Evolutionary conservation across 1,140 invertebrate species (phyloP).

Genomic region (Brachionus sp.): DNA sequence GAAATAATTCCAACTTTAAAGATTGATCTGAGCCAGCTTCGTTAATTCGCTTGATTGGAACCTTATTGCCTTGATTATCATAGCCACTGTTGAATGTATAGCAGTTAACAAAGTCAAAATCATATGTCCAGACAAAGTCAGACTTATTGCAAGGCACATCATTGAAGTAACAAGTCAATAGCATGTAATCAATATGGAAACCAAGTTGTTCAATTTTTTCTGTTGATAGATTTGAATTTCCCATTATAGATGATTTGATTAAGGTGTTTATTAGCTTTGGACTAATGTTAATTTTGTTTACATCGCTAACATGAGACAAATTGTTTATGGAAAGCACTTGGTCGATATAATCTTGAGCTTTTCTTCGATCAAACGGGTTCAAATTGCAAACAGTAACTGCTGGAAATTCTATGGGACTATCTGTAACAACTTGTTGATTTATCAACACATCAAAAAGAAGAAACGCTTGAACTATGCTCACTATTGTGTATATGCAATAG

Average conservation of each 20-base stretch:
- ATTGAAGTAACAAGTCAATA: slow-evolving; percentile 46
- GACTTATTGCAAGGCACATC: slow-evolving; percentile 43
- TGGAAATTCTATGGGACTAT: slow-evolving; percentile 53
- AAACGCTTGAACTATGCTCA: neutral
- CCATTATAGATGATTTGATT: slow-evolving; percentile 28
- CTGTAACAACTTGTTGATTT: slow-evolving; percentile 24
- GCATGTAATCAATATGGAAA: slow-evolving; percentile 42
- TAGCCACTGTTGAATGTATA: slow-evolving; percentile 47
- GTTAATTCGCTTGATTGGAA: slow-evolving; percentile 30
- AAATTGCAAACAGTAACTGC: slow-evolving; percentile 59
- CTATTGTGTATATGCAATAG: slow-evolving; percentile 35
- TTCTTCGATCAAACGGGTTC: slow-evolving; percentile 51
- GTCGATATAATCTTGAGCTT: slow-evolving; percentile 47
- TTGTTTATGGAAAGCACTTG: slow-evolving; percentile 48
- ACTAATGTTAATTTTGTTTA: slow-evolving; percentile 29
- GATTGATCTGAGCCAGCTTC: slow-evolving; percentile 31
- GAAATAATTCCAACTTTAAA: slow-evolving; percentile 30
- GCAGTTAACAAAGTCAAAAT: slow-evolving; percentile 46
- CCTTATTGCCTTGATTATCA: slow-evolving; percentile 13
- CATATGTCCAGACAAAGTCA: slow-evolving; percentile 43
- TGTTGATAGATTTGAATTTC: neutral
- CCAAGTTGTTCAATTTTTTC: neutral
- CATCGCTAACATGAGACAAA: slow-evolving; percentile 41
- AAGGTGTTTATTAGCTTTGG: slow-evolving; percentile 47
- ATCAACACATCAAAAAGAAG: slow-evolving; percentile 25